These are phyloP conservation scores for Catalaphyllia jardinei DNA, from an alignment of 64 coral and sea anemone species.

Conservation along the genomic window DNA sequence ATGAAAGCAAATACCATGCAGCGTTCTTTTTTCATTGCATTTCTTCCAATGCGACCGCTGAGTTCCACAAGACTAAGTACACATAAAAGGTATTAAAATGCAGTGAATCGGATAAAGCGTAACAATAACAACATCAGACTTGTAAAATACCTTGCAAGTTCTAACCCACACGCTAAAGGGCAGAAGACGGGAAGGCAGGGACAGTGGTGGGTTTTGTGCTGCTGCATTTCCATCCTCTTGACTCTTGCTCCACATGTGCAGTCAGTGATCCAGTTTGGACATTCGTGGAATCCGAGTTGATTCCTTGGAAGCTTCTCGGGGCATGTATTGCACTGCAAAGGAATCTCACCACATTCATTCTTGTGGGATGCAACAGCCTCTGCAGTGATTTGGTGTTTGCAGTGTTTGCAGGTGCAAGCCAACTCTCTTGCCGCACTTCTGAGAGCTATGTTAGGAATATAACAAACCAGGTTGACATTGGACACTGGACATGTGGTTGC, in stretches of 20 bases:
- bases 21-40: no score
- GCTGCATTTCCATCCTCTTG: not conserved
- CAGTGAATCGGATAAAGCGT: no score
- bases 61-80: no score
- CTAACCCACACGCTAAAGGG: not conserved
- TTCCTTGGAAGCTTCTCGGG: not conserved
- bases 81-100: no score
- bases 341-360: not conserved
- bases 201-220: not conserved
- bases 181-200: not conserved
- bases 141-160: not conserved
- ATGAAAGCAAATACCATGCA: no score
- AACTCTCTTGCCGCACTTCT: not conserved
- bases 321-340: not conserved
- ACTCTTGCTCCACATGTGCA: not conserved
- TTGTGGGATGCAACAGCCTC: not conserved
- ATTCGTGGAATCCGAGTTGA: not conserved
- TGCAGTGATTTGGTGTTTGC: not conserved
- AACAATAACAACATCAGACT: no score
- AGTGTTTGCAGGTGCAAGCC: not conserved
- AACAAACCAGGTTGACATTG: not conserved
- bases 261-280: no score
- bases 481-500: not conserved
- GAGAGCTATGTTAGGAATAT: slow-evolving; percentile 8
- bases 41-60: no score